phyloP scores from a whole-genome alignment of 2,113 vertebrate genomes.

The Halcyon senegalensis region DNA sequence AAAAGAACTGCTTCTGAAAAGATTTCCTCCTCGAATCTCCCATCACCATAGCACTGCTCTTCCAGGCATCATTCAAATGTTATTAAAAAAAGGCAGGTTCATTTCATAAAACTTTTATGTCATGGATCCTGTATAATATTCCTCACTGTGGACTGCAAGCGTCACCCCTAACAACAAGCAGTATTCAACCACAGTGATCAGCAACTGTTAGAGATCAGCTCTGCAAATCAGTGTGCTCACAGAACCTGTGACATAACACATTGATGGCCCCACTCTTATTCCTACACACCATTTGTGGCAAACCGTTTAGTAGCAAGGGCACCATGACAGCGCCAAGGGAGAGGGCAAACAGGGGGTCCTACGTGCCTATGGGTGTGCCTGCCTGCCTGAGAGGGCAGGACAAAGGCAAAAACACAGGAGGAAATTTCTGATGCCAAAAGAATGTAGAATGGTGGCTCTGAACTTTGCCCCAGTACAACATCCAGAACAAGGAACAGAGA shows the following conservation, averaged over 20 bases:
- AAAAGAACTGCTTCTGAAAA: not conserved
- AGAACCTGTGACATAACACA: not conserved
- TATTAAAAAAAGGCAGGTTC: not conserved
- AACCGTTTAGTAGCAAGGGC: not conserved
- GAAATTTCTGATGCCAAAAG: not conserved
- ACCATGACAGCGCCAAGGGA: not conserved
- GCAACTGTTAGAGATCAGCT: not conserved
- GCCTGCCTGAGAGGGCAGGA: not conserved
- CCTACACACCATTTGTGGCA: not conserved
- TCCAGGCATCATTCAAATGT: not conserved
- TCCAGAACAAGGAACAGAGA: not conserved
- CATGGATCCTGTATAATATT: not conserved
- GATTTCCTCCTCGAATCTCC: not conserved
- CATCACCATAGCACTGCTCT: not conserved
- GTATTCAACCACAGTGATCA: accelerated
- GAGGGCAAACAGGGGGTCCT: not conserved
- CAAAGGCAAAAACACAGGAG: not conserved
- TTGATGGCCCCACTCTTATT: not conserved
- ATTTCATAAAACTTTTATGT: not conserved
- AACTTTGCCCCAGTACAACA: not conserved
- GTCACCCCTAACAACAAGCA: not conserved
- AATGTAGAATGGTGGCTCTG: not conserved
- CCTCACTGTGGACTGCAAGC: not conserved
- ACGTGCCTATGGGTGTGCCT: accelerated
- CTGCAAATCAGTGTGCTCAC: not conserved